Evolutionary conservation across 1,140 invertebrate species (phyloP), one percentile per base, ranked within the genome.

Genomic region (Trichonephila clavata): DNA sequence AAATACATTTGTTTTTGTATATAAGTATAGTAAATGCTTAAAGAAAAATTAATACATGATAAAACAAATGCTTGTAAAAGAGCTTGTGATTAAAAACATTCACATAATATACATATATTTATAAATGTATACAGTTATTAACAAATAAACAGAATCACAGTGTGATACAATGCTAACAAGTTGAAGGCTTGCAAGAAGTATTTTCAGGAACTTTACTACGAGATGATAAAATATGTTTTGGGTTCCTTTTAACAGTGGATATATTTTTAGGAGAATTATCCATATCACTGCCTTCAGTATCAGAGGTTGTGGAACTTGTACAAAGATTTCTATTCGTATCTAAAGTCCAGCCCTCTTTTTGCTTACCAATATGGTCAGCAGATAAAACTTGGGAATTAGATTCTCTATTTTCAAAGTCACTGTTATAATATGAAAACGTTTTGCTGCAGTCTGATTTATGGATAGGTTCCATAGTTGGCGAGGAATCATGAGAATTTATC

Each of bases 241-340:
- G 94, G 77, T 94, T 94, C 65, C 94, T 87, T 93, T 93, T 94
- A 60, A 94, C 94, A 86, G 94, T 94, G 13, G 94, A 94, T 27
- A 94, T 86, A 77, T 93, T 93, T 90, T 93, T 93, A 14, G 86
- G 65, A 13, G 91, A 93, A 80, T 88, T 93, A 50, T 94, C 94
- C 32, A 93, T 86, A 90, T 94, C 94, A 86, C 94, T 94, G 27
- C 92, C 91, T 65, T 94, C 94, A 59, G 90, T 90, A 61, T 92
- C 90, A 18, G 90, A 94, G 20, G 86, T 92, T 39, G 86, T 92
- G 20, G 88, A 88, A 84, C 71, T 90, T 20, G 84, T 71, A 77
- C 81, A 91, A 59, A 91, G 68, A 71, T 94, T 91, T 65, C 68
- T 39, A 91, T 94, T 94, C 7, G 93, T 71, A 77, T 90, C 88